Base-by-base conservation (phyloP, 2,797 vertebrate genomes). In the Sebastes hopkinsi region DNA sequence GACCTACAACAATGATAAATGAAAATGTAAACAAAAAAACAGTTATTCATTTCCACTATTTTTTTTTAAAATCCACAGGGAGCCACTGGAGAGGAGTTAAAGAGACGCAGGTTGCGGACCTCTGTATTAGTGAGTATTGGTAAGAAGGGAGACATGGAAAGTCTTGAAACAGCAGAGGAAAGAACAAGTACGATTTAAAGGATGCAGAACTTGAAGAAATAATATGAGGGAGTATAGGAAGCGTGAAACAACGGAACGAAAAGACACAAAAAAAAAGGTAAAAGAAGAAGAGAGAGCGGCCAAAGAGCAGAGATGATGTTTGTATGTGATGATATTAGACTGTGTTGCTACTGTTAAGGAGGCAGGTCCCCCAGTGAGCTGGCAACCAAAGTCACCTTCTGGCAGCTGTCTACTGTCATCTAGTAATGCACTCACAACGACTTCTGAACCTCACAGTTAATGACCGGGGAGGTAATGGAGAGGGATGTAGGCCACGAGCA, bases 321-420 rank as follows among this genome's bases (percentile, higher is more conserved):
- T 80, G 54, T 52, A 32, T 69, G 82, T 66, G 75, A 66, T 52
- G 36, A 75, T 81, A 80, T 88, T 71, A 72, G 68, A 77, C 65
- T 55, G 68, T 72, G 84, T 79, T 83, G 82, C 75, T 65, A 69
- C 83, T 71, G 86, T 80, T 86, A 90, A 93, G 88, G 86, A 87
- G 82, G 88, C 77, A 70, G 77, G 82, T 88, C 87, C 87, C 88
- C 74, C 58, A 77, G 85, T 76, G 87, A 90, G 88, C 77, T 87
- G 87, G 87, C 83, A 80, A 81, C 76, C 87, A 96, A 92, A 22
- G 32, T 94, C 94, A 95, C 94, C 93, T 95, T 96, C 92, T 93
- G 92, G 85, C 89, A 95, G 88, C 88, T 94, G 90, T 89, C 83
- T 89, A 88, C 90, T 84, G 75, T 92, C 94, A 90, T 94, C 86